phyloP scores from a whole-genome alignment of 2,113 vertebrate species.

The Seriola quinqueradiata region DNA sequence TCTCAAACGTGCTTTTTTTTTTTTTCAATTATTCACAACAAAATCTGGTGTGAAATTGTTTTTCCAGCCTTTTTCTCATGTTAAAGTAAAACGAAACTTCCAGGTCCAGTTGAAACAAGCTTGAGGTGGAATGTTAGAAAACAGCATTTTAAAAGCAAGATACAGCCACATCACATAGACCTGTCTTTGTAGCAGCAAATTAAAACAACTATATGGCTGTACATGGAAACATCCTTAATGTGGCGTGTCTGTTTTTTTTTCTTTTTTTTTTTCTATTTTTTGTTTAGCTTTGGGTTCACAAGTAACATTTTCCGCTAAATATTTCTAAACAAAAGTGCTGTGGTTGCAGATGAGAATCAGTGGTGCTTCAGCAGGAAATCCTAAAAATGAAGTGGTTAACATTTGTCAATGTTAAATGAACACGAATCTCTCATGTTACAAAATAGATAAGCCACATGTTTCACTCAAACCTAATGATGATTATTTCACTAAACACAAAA shows the following conservation, averaged over 20 bases:
- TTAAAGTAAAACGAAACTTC: conserved; percentile 43
- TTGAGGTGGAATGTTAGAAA: conserved; percentile 75
- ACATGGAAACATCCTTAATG: conserved; percentile 16
- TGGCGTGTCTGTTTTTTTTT: not conserved
- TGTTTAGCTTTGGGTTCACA: not conserved
- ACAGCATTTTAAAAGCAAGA: conserved; percentile 41
- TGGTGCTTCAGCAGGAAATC: not conserved
- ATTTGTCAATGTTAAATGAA: conserved; percentile 9
- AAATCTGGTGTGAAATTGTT: conserved; percentile 2
- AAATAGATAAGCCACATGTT: conserved; percentile 22
- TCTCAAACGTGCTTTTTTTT: not conserved
- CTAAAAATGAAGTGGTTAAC: not conserved
- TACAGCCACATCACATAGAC: conserved; percentile 34
- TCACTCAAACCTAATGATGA: conserved; percentile 33
- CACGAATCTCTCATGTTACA: not conserved
- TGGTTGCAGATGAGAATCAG: not conserved
- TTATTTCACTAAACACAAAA: conserved; percentile 39
- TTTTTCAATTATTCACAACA: not conserved
- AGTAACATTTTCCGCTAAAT: not conserved
- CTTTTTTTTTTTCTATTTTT: not conserved
- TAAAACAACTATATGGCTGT: conserved; percentile 22
- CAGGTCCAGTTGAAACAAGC: conserved; percentile 44
- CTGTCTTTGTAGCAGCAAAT: conserved; percentile 40
- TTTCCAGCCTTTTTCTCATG: conserved; percentile 39
- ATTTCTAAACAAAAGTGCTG: not conserved